Evolutionary conservation across 2,888 invertebrate species (phyloP), one percentile per base, ranked within the genome.

Genomic region (Margaritifera margaritifera): DNA sequence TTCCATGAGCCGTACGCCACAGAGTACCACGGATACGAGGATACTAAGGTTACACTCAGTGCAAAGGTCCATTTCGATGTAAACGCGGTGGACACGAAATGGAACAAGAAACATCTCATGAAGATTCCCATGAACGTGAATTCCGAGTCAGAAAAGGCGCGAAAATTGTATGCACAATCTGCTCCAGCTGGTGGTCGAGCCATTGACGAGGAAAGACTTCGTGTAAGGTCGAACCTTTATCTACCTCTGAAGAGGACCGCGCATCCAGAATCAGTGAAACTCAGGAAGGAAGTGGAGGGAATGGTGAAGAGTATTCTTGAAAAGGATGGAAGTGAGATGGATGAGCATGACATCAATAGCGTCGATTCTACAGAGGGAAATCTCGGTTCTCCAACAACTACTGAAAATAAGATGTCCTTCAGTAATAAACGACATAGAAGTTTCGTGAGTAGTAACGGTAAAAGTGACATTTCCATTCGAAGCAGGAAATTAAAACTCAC

Each of bases 1-100:
- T 87, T 87, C 73, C 81, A 83, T 65, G 85, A 86, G 53, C 86
- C 86, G 1, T 87, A 87, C 66, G 79, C 79, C 18, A 77, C 77
- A 55, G 81, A 84, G 54, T 69, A 77, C 20, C 62, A 68, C 0
- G 64, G 63, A 20, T 85, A 82, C 68, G 80, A 84, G 60, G 86
- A 86, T 57, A 79, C 67, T 55, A 76, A 76, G 55, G 72, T 84
- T 8, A 74, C 71, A 53, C 71, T 79, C 24, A 85, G 84, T 74
- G 81, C 84, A 8, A 80, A 80, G 65, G 59, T 80, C 22, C 86
- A 85, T 75, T 84, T 86, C 66, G 72, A 71, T 60, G 79, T 83
- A 50, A 85, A 84, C 68, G 77, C 78, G 19, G 79, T 76, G 1
- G 80, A 80, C 63, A 81, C 79, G 22, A 77, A 78, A 55, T 82